Evolutionary conservation across 1,140 invertebrate species (phyloP).

Genomic region (Drosophila rufa): DNA sequence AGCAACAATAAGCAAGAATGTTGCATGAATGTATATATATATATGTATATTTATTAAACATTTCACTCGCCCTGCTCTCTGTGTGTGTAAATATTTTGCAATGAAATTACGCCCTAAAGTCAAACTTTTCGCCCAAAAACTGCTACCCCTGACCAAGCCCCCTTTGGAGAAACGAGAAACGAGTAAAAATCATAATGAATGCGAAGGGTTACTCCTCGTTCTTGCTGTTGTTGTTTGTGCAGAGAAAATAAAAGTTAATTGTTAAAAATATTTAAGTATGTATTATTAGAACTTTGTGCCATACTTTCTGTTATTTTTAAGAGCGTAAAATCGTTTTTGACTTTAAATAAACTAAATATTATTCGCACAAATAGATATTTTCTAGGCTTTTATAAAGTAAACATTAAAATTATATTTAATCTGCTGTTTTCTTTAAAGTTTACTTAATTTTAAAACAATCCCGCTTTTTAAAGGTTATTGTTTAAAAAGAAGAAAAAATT

Average conservation of each 20-base stretch:
- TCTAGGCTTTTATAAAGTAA: too few species aligned
- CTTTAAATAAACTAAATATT: too few species aligned
- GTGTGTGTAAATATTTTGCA: constrained; percentile 71
- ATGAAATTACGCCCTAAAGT: constrained; percentile 81
- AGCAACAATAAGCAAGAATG: constrained; percentile 49
- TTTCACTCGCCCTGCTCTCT: constrained; percentile 45
- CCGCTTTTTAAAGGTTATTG: too few species aligned
- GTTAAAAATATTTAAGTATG: too few species aligned
- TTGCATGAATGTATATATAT: constrained; percentile 36
- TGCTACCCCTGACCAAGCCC: constrained; percentile 11
- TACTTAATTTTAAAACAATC: too few species aligned
- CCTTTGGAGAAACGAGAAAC: constrained; percentile 46
- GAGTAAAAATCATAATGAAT: constrained; percentile 73
- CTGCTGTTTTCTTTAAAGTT: too few species aligned
- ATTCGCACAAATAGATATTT: too few species aligned
- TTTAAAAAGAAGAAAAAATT: too few species aligned
- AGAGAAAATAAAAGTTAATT: constrained; percentile 5
- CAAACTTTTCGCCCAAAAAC: constrained; percentile 63
- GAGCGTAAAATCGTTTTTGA: too few species aligned
- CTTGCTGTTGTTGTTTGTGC: constrained; percentile 24
- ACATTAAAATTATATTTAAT: too few species aligned
- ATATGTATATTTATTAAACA: constrained; percentile 73
- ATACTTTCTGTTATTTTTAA: too few species aligned
- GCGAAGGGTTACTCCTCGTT: constrained; percentile 20
- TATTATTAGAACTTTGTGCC: too few species aligned